Evolutionary conservation across 2,797 vertebrate genomes (phyloP), one percentile per base, ranked within the genome.

Genomic region (Cynodonichthys magdalenae): DNA sequence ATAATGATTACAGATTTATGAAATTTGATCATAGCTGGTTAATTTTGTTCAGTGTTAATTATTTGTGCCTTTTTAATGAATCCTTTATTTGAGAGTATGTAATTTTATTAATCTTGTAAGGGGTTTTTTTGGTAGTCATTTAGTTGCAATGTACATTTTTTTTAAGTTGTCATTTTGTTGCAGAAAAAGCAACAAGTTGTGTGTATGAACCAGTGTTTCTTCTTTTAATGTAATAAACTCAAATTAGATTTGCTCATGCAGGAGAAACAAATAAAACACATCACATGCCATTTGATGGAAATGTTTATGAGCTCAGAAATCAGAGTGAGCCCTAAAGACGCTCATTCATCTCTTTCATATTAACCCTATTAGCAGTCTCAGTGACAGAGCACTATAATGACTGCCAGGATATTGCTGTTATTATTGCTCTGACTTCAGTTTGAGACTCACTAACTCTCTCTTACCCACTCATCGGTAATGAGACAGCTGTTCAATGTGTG

Each of bases 401-500:
- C 80, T 87, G 76, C 80, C 79, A 81, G 85, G 85, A 87, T 82
- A 79, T 86, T 67, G 65, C 70, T 75, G 80, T 77, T 81, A 80
- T 85, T 79, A 82, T 81, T 80, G 71, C 74, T 57, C 46, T 53
- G 58, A 76, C 72, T 81, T 79, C 81, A 77, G 80, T 81, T 76
- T 67, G 59, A 84, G 81, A 79, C 65, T 78, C 73, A 71, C 63
- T 80, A 77, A 77, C 49, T 79, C 62, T 69, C 62, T 69, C 60
- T 81, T 70, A 53, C 58, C 63, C 69, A 80, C 75, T 74, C 71
- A 47, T 53, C 15, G 17, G 47, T 70, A 83, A 77, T 73, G 49
- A 79, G 15, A 75, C 47, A 18, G 28, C 41, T 74, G 59, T 63
- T 77, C 76, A 48, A 49, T 41, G 36, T 9, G n/a, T 9, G 10